Percentiles rank a stretch among this genome's conserved stretches.
Evolutionary conservation across 1,140 invertebrate genomes (phyloP).

Genomic region (Drosophila gunungcola): DNA sequence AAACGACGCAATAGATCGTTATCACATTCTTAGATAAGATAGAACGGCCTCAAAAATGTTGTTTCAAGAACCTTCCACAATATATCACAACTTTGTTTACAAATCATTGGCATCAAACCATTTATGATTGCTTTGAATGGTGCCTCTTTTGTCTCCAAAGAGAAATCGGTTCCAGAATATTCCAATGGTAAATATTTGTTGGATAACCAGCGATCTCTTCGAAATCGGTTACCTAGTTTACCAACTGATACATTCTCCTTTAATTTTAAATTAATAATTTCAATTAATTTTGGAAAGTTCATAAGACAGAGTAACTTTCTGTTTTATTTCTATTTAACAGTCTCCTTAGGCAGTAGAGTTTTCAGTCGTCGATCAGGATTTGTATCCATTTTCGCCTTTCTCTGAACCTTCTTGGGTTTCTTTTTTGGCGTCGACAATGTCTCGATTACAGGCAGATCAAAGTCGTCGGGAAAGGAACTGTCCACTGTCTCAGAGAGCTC

Average conservation of each 20-base stretch:
- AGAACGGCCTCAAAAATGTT: conserved; percentile 19
- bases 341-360: conserved; percentile 53
- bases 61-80: conserved; percentile 33
- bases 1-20: conserved; percentile 38
- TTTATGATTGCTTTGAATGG: neutral
- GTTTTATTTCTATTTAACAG: conserved; percentile 12
- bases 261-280: too few species aligned
- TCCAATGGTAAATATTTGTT: neutral
- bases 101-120: conserved; percentile 1
- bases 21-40: conserved; percentile 12
- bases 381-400: neutral
- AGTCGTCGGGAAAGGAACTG: conserved; percentile 76
- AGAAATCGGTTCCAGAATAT: neutral
- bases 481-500: conserved; percentile 80
- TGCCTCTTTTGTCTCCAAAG: neutral
- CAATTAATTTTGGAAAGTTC: too few species aligned
- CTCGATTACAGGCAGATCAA: conserved; percentile 55
- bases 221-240: neutral
- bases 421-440: conserved; percentile 10
- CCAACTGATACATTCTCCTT: neutral
- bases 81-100: conserved; percentile 25
- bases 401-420: conserved; percentile 12
- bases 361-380: conserved; percentile 55
- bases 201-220: neutral
- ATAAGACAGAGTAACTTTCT: neutral